Evolutionary conservation across 2,797 vertebrate genomes (phyloP).

Genomic region (Microctenopoma steveboyesi): DNA sequence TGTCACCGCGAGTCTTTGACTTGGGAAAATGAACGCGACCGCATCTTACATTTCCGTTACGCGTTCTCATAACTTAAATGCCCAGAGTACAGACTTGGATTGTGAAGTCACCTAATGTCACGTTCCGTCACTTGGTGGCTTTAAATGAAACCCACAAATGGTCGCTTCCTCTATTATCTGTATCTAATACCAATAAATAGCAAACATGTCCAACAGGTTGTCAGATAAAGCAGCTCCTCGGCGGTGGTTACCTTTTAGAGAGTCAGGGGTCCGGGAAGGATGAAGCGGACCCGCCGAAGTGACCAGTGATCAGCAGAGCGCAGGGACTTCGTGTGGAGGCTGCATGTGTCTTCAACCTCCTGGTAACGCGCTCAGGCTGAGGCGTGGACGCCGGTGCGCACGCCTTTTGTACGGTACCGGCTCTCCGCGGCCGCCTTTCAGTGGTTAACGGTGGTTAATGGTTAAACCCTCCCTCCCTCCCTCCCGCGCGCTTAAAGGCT

Average conservation of each 20-base stretch:
- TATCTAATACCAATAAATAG: not conserved
- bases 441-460: slow-evolving; percentile 73
- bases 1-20: slow-evolving; percentile 34
- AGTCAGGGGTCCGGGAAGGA: slow-evolving; percentile 22
- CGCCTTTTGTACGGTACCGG: slow-evolving; percentile 76
- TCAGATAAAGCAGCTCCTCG: not conserved
- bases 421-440: slow-evolving; percentile 58
- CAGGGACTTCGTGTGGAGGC: slow-evolving; percentile 32
- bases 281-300: slow-evolving; percentile 5
- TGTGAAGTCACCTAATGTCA: not conserved
- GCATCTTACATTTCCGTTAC: not conserved
- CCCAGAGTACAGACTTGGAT: too few relatives aligned
- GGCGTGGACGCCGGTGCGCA: slow-evolving; percentile 71
- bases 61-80: not conserved
- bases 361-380: slow-evolving; percentile 58
- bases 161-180: not conserved
- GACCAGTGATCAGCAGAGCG: slow-evolving; percentile 19
- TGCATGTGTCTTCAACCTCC: slow-evolving; percentile 47
- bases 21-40: not conserved
- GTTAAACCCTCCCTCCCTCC: slow-evolving; percentile 71
- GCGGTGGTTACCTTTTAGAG: slow-evolving; percentile 61
- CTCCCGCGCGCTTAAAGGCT: slow-evolving; percentile 57
- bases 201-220: slow-evolving; percentile 17
- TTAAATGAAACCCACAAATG: not conserved
- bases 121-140: slow-evolving; percentile 24